These are phyloP conservation scores for Macroglossus sobrinus DNA, from an alignment of 2,113 vertebrate genomes.

Conservation along the genomic window DNA sequence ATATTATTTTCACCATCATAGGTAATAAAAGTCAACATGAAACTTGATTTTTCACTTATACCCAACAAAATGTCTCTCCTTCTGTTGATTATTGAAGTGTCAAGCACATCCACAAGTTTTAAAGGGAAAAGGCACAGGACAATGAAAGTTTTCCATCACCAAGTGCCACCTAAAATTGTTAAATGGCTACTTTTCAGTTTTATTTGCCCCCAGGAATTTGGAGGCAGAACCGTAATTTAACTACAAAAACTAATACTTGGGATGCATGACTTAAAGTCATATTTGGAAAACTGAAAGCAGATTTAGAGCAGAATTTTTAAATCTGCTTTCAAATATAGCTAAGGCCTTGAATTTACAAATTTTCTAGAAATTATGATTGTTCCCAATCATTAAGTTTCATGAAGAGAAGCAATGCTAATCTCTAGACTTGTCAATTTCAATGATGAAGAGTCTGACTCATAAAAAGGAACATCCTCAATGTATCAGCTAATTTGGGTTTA, in stretches of 20 bases:
- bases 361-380: constrained; percentile 1
- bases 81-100: constrained; percentile 20
- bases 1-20: constrained; percentile 23
- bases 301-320: neutral
- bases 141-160: constrained; percentile 17
- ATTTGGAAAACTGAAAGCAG: neutral
- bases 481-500: constrained; percentile 22
- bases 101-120: constrained; percentile 38
- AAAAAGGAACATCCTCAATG: constrained; percentile 16
- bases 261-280: neutral
- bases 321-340: neutral
- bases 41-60: constrained; percentile 40
- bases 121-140: neutral
- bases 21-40: constrained; percentile 55
- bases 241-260: neutral
- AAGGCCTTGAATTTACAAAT: neutral
- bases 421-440: neutral
- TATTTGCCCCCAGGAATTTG: neutral
- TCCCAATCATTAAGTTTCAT: constrained; percentile 12
- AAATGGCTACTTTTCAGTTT: neutral
- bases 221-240: neutral
- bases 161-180: constrained; percentile 9
- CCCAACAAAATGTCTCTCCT: constrained; percentile 48
- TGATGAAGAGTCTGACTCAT: neutral
- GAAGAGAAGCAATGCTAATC: neutral